A percentile compares a stretch with the other conserved stretches of the same genome.
phyloP scores from a whole-genome alignment of 2,888 invertebrate species.

The Mantis religiosa region DNA sequence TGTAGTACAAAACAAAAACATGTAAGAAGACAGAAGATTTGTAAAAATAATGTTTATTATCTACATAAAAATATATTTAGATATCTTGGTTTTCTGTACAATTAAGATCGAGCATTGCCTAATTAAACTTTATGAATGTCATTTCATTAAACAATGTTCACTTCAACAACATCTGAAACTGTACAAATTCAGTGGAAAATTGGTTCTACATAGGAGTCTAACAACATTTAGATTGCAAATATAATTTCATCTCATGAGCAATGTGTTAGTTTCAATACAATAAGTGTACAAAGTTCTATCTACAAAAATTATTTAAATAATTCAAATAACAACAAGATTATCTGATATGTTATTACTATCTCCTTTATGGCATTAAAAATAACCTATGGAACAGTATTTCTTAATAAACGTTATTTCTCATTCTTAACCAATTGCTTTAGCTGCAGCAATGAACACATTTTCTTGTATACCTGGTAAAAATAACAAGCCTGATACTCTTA shows the following conservation, averaged over 20 bases:
- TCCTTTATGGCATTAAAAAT: neutral
- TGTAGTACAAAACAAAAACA: neutral
- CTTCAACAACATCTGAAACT: neutral
- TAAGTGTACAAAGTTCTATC: neutral
- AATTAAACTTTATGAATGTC: neutral
- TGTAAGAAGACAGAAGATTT: neutral
- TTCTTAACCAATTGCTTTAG: neutral
- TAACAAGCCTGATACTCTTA: neutral
- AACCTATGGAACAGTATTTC: neutral
- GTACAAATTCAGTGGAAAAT: neutral
- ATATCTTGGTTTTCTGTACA: conserved; percentile 8
- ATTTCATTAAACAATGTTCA: neutral
- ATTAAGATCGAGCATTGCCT: conserved; percentile 6
- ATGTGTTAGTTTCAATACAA: neutral
- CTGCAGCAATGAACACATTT: neutral
- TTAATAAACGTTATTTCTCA: neutral
- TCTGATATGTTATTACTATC: neutral
- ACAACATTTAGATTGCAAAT: neutral
- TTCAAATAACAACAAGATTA: neutral
- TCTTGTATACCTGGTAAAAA: neutral
- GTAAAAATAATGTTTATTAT: conserved; percentile 19
- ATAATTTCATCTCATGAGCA: conserved; percentile 8
- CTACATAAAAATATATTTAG: conserved; percentile 21
- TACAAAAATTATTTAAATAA: neutral
- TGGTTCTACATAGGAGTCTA: neutral